phyloP scores from a whole-genome alignment of 2,113 vertebrate genomes.

The Hippocampus abdominalis region DNA sequence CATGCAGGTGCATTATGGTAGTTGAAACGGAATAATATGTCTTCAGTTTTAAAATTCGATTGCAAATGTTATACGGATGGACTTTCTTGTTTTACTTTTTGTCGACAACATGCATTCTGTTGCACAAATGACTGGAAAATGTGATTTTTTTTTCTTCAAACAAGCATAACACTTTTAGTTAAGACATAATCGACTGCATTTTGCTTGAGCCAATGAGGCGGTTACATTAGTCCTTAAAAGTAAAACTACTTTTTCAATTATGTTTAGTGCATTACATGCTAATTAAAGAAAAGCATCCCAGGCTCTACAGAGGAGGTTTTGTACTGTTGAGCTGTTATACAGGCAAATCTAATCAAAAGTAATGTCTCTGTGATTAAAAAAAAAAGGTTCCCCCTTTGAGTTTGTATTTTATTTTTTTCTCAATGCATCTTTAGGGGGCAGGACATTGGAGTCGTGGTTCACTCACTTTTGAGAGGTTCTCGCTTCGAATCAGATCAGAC shows the following conservation, averaged over 20 bases:
- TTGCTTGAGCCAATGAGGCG: background rate
- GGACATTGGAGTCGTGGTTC: too few relatives aligned
- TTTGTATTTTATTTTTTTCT: background rate
- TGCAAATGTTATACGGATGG: background rate
- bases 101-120: background rate
- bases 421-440: too few relatives aligned
- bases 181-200: background rate
- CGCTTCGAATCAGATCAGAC: too few relatives aligned
- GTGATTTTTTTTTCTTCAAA: background rate
- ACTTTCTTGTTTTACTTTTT: background rate
- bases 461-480: too few relatives aligned
- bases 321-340: conserved; percentile 11
- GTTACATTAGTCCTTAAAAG: background rate
- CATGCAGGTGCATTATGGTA: too few relatives aligned
- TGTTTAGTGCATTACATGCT: conserved; percentile 3
- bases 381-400: conserved; percentile 12
- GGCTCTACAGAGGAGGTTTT: conserved; percentile 27
- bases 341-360: conserved; percentile 36
- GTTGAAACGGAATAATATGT: background rate
- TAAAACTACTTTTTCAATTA: background rate
- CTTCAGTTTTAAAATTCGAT: background rate
- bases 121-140: background rate
- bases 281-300: conserved; percentile 7
- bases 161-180: background rate
- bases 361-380: conserved; percentile 10